A percentile compares a stretch with the other conserved stretches of the same genome.
Evolutionary conservation across 2,113 vertebrate genomes (phyloP).

Genomic region (Tragelaphus buxtoni): DNA sequence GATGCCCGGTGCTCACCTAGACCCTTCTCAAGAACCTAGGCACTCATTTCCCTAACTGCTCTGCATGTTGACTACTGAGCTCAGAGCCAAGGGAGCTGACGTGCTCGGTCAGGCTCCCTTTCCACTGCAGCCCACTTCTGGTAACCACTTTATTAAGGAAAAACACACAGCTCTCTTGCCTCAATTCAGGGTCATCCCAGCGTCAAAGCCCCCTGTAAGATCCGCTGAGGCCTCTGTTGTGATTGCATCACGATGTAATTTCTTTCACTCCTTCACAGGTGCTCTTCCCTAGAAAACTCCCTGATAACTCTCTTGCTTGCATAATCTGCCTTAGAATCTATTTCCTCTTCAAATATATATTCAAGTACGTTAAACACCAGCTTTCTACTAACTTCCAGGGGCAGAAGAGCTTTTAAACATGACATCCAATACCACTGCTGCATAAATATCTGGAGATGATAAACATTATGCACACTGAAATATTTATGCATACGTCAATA

Average conservation of each 20-base stretch:
- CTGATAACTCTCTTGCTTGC: background rate
- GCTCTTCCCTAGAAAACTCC: background rate
- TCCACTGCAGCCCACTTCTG: no score
- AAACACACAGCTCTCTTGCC: background rate
- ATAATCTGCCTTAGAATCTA: background rate
- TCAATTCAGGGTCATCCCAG: background rate
- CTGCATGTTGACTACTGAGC: background rate
- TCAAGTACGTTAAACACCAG: background rate
- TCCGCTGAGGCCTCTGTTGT: background rate
- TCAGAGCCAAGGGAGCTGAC: background rate
- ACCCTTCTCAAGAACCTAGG: background rate
- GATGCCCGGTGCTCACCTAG: background rate
- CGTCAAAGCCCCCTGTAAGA: background rate
- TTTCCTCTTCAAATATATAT: background rate
- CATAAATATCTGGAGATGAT: background rate
- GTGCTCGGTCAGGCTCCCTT: background rate
- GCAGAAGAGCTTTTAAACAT: background rate
- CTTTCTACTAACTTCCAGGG: background rate
- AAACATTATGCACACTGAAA: background rate
- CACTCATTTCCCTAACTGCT: background rate
- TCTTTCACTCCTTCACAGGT: background rate
- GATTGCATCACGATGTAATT: background rate
- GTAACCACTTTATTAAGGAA: background rate
- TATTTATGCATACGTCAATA: background rate
- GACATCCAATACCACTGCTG: background rate